A percentile compares a stretch with the other conserved stretches of the same genome.
phyloP scores from a whole-genome alignment of 2,888 invertebrate genomes.

The Microchrysa polita region DNA sequence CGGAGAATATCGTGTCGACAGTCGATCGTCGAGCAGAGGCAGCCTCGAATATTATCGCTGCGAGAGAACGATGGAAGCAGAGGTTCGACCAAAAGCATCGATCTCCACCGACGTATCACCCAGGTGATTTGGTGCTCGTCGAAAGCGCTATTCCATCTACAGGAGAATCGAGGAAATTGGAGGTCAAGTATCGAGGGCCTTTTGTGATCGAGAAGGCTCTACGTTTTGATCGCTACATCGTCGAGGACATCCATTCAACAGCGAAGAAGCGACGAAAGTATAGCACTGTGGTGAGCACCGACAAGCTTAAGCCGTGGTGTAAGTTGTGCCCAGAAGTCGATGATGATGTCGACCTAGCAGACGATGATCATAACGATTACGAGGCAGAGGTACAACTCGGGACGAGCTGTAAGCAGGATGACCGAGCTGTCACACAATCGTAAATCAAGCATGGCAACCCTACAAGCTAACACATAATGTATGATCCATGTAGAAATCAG shows the following conservation, averaged over 20 bases:
- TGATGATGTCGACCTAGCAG: not conserved
- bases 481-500: no score
- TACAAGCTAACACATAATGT: no score
- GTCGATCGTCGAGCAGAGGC: not conserved
- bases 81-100: not conserved
- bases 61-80: not conserved
- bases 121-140: not conserved
- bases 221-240: no score
- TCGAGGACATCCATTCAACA: not conserved
- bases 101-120: not conserved
- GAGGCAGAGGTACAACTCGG: no score
- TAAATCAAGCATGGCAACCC: no score
- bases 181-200: no score
- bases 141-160: not conserved
- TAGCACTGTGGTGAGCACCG: slow-evolving; percentile 2
- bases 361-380: not conserved
- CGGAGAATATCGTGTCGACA: not conserved
- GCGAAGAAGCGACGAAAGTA: not conserved
- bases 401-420: no score
- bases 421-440: no score
- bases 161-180: not conserved
- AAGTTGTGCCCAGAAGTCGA: not conserved
- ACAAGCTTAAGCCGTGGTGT: no score
- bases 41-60: not conserved
- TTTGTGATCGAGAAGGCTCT: no score